A percentile compares a stretch with the other conserved stretches of the same genome.
Evolutionary conservation across 2,888 invertebrate species (phyloP).

Genomic region (Melinopterus prodromus): DNA sequence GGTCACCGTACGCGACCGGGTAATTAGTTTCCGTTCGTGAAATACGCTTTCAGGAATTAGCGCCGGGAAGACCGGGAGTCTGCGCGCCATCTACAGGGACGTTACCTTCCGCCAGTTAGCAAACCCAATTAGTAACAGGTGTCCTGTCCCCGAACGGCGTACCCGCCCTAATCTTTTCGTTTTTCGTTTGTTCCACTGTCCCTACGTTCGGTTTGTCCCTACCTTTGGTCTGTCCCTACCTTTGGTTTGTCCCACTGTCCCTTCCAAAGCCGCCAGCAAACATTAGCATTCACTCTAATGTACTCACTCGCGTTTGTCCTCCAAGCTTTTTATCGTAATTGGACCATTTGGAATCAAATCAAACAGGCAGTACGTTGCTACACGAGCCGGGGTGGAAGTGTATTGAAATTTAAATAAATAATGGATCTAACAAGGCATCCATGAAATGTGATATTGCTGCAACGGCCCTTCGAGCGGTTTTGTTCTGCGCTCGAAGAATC

Average conservation of each 20-base stretch:
- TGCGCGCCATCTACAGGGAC: background rate
- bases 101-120: background rate
- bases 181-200: background rate
- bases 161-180: background rate
- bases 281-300: background rate
- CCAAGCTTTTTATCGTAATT: background rate
- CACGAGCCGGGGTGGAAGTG: background rate
- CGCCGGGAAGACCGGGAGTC: background rate
- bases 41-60: background rate
- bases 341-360: background rate
- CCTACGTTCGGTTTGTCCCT: too few species aligned
- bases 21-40: background rate
- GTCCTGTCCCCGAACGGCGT: background rate
- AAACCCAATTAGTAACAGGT: slow-evolving; percentile 4
- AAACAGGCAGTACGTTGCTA: background rate
- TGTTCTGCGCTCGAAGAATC: background rate
- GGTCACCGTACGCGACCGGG: background rate
- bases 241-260: background rate
- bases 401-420: background rate
- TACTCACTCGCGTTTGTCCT: background rate
- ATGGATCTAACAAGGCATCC: background rate
- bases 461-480: background rate
- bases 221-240: too few species aligned
- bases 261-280: background rate
- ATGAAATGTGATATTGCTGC: background rate